These are phyloP conservation scores for Sebastes steindachneri DNA, from an alignment of 2,797 vertebrate genomes.

Conservation along the genomic window DNA sequence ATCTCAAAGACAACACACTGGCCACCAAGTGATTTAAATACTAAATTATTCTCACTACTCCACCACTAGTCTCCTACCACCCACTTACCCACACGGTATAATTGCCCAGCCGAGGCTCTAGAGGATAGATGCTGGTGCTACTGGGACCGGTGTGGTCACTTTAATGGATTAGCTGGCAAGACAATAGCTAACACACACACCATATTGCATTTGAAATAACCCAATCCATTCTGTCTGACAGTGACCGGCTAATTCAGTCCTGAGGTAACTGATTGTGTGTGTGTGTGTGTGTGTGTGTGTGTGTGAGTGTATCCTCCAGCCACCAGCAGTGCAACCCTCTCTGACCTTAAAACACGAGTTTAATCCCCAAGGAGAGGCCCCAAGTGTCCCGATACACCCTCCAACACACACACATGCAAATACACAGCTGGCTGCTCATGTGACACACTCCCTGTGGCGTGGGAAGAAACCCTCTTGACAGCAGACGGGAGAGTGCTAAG, in stretches of 20 bases:
- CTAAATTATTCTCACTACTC: not conserved
- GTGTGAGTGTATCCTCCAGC: constrained; percentile 6
- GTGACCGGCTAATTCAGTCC: not conserved
- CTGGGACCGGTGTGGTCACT: constrained; percentile 25
- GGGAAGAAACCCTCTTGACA: constrained; percentile 56
- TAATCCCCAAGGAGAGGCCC: constrained; percentile 47
- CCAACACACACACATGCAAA: constrained; percentile 15
- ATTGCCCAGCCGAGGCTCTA: not conserved
- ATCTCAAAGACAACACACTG: not conserved
- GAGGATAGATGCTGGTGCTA: not conserved
- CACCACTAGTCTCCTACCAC: not conserved
- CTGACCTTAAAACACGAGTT: constrained; percentile 52
- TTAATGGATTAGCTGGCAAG: constrained; percentile 33
- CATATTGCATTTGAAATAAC: constrained; percentile 19
- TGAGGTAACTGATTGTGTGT: not conserved
- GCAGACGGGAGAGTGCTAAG: constrained; percentile 12
- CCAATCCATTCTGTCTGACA: constrained; percentile 19
- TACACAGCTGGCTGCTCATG: constrained; percentile 52
- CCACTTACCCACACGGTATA: not conserved
- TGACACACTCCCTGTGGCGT: constrained; percentile 57
- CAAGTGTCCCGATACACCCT: constrained; percentile 16
- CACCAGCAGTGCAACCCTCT: constrained; percentile 13
- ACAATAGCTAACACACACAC: constrained; percentile 14
- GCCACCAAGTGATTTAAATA: not conserved
- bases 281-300: not conserved